Percentiles rank a stretch among this genome's conserved stretches.
Conservation (phyloP, 2,797 vertebrate genomes). For the Myripristis murdjan region DNA sequence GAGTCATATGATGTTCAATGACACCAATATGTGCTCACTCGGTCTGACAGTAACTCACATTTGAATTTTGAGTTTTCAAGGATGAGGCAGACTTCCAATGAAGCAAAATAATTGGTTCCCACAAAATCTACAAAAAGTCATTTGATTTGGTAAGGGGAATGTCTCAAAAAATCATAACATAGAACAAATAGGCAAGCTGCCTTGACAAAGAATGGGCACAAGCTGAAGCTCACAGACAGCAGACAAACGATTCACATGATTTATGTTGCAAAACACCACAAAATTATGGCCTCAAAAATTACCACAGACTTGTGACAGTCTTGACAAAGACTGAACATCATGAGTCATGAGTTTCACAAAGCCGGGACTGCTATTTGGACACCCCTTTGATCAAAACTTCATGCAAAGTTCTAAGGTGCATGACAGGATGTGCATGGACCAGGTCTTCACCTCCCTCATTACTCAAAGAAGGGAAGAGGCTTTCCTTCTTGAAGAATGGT, state of each 20-base stretch:
- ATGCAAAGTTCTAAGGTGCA: no score
- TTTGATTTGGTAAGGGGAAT: background rate
- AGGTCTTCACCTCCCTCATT: no score
- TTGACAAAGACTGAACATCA: slow-evolving; percentile 18
- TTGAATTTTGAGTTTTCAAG: no score
- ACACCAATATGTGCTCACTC: no score
- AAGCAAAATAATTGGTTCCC: background rate
- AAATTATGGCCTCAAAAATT: slow-evolving; percentile 34
- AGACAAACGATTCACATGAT: no score
- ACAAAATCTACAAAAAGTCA: slow-evolving; percentile 52
- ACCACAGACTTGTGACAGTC: slow-evolving; percentile 8
- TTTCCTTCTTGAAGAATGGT: no score
- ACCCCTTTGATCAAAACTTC: slow-evolving; percentile 1
- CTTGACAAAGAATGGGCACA: slow-evolving; percentile 40
- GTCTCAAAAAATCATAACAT: slow-evolving; percentile 48
- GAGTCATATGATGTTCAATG: slow-evolving; percentile 20
- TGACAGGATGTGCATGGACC: no score
- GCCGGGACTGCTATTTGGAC: slow-evolving; percentile 10
- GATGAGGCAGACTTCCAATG: slow-evolving; percentile 36
- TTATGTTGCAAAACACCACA: background rate
- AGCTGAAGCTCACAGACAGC: slow-evolving; percentile 29
- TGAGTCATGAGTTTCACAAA: slow-evolving; percentile 26
- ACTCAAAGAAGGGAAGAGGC: no score
- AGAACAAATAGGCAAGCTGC: slow-evolving; percentile 38
- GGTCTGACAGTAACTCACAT: no score